Conservation (phyloP, 92 coral and sea anemone genomes). For the Zoanthus solanderi region DNA sequence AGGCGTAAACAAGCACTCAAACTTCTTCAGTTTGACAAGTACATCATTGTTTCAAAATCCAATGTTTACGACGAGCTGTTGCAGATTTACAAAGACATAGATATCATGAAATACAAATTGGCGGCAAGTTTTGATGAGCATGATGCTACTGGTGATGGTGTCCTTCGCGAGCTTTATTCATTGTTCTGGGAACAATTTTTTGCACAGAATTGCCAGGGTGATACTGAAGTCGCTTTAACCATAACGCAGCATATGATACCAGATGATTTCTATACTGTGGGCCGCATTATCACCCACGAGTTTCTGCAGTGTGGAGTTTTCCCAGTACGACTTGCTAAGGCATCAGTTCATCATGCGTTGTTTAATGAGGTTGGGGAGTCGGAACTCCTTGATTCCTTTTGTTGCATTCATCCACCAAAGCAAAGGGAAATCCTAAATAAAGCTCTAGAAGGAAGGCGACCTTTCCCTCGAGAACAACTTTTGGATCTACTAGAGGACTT, state of each 20-base stretch:
- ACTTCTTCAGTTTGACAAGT: slow-evolving; percentile 15
- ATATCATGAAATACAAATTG: neutral
- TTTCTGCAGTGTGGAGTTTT: slow-evolving; percentile 42
- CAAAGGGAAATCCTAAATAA: slow-evolving; percentile 48
- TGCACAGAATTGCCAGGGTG: slow-evolving; percentile 43
- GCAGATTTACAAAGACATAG: neutral
- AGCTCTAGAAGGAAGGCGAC: slow-evolving; percentile 42
- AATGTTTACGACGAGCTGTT: slow-evolving; percentile 8
- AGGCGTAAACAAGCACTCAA: slow-evolving; percentile 10
- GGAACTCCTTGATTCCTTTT: slow-evolving; percentile 11
- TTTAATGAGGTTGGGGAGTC: slow-evolving; percentile 26
- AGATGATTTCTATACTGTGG: slow-evolving; percentile 37
- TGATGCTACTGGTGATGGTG: slow-evolving; percentile 40
- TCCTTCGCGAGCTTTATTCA: slow-evolving; percentile 40
- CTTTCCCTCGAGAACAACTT: slow-evolving; percentile 45
- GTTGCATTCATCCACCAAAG: slow-evolving; percentile 40
- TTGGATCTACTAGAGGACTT: slow-evolving; percentile 54
- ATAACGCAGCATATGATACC: slow-evolving; percentile 39
- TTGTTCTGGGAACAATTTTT: slow-evolving; percentile 45
- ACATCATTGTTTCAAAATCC: neutral
- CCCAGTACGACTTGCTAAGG: slow-evolving; percentile 40
- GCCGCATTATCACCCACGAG: slow-evolving; percentile 39
- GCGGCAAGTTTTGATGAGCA: neutral
- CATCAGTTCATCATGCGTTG: slow-evolving; percentile 50
- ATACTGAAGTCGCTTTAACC: slow-evolving; percentile 41